Evolutionary conservation across 2,888 invertebrate genomes (phyloP), one percentile per base, ranked within the genome.

Genomic region (Lumbricus terrestris): DNA sequence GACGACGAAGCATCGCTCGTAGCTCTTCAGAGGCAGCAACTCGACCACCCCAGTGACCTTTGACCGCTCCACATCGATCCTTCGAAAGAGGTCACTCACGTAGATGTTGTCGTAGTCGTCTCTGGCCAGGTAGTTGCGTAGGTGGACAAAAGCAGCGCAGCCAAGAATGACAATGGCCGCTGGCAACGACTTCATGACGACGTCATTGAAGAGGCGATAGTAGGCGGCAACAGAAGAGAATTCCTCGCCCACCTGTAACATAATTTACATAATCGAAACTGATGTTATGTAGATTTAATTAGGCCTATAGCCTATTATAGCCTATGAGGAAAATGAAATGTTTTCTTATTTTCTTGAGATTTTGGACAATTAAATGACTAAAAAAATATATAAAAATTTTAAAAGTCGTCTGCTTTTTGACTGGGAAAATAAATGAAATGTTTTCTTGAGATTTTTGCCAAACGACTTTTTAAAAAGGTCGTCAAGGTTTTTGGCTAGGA

Each of bases 41-140:
- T 54, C 90, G 34, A 91, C 92, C 2, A 85, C 8, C 16, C 35
- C 85, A 8, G 35, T 37, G 69, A 69, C 69, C 69, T 69, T 69
- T 69, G 69, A 69, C 69, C 69, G 69, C 69, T 69, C 92, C 89
- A 82, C 92, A 90, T 69, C 92, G 90, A 88, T 93, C 94, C 33
- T 93, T 89, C n/a, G 91, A 85, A n/a, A 91, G 89, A 94, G 93
- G 42, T 92, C 91, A 15, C 90, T 90, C 83, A 94, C 93, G 91
- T 94, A 94, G 37, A 93, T 91, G 89, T 94, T 94, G 91, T 94
- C 94, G 88, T 92, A 94, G 6, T 92, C 92, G 90, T 93, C 93
- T 89, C 92, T 93, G 18, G 92, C 92, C 34, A 93, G 91, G 91
- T 93, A 94, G 88, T 92, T 92, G 69, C 92, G 91, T 33, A 93